Evolutionary conservation across 2,888 invertebrate species (phyloP), one percentile per base, ranked within the genome.

Genomic region (Sepiola atlantica): DNA sequence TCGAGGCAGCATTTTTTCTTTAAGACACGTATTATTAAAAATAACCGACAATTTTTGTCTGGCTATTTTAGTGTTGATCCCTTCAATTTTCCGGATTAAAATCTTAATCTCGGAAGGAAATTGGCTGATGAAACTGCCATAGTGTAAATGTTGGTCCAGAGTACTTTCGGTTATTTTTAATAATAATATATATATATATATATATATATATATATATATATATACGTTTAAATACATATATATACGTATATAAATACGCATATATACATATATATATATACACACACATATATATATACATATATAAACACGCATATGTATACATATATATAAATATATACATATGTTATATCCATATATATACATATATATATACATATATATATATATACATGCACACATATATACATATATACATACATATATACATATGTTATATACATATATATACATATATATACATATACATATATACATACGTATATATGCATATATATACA

Each of bases 191-290:
- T 77, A 77, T 77, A 77, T 77, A 77, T 77, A 10, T 3, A 10
- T 77, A 77, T 77, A 77, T 77, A 77, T 77, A n/a, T 77, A 77
- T 77, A 77, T 77, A 77, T 77, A 77, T 77, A 77, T 77, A 77
- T 77, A 77, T 77, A 77, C 8, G 8, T 45, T 4, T 45, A 45
- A 4, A 45, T 45, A 45, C 8, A 45, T 45, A 45, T 45, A 45
- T 77, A 77, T 77, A 77, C 8, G 8, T 77, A 77, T 77, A 77
- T 77, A 77, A 6, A 77, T 24, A 28, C 24, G 24, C 4, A 77
- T 3, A 6, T n/a, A 77, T 77, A n/a, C 4, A 77, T 77, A n/a
- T 77, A 77, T 77, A 77, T 77, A 77, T 77, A 77, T 77, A 77
- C 8, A 77, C 8, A 77, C 8, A 77, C 8, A 77, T n/a, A 77